A percentile compares a stretch with the other conserved stretches of the same genome.
phyloP scores from a whole-genome alignment of 2,888 invertebrate genomes.

The Pandemis corylana region DNA sequence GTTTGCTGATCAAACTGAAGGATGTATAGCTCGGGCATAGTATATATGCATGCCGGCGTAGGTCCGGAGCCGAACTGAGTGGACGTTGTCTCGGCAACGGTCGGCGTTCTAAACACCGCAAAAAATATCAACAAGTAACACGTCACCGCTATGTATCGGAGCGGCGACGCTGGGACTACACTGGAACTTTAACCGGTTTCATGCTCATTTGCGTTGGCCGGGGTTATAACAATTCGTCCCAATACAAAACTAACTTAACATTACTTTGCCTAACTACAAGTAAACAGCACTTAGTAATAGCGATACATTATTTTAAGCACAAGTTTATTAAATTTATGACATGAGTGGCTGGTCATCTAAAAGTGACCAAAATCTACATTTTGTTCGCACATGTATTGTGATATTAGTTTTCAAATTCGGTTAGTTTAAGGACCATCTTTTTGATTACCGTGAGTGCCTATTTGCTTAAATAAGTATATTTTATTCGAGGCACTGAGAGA shows the following conservation, averaged over 20 bases:
- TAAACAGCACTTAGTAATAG: too few species aligned
- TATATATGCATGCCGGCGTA: conserved; percentile 70
- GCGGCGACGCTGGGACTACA: background rate
- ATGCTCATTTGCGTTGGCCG: background rate
- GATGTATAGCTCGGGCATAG: conserved; percentile 56
- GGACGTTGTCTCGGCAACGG: conserved; percentile 61
- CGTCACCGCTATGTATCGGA: conserved; percentile 52
- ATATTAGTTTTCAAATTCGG: too few species aligned
- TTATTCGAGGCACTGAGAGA: too few species aligned
- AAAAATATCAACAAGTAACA: conserved; percentile 66
- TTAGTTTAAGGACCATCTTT: too few species aligned
- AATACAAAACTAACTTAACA: background rate
- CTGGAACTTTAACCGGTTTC: conserved; percentile 16
- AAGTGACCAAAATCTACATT: too few species aligned
- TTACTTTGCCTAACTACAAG: background rate
- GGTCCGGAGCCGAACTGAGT: conserved; percentile 61
- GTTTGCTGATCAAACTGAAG: conserved; percentile 52
- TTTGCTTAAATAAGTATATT: too few species aligned
- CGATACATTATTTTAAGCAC: too few species aligned
- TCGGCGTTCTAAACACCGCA: conserved; percentile 53
- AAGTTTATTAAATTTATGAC: too few species aligned
- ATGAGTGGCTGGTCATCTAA: too few species aligned
- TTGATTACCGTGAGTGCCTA: too few species aligned
- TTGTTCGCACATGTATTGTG: too few species aligned
- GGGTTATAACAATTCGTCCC: background rate